Evolutionary conservation across 2,888 invertebrate genomes (phyloP), one percentile per base, ranked within the genome.

Genomic region (Plagodis dolabraria): DNA sequence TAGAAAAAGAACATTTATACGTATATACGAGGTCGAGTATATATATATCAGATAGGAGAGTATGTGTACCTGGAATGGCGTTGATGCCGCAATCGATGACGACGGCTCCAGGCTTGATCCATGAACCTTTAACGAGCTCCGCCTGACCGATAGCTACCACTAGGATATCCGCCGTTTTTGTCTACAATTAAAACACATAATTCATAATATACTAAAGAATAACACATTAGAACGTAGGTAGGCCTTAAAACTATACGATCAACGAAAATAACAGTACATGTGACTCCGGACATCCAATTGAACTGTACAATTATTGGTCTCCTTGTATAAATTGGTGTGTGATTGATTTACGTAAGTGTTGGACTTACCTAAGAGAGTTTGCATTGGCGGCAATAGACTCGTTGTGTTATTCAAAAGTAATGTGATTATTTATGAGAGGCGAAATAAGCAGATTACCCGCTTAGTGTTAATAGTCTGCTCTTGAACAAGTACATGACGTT

Each of bases 71-170:
- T 89, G 96, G 94, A 72, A 98, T 96, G 5, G 97, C 94, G 90
- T 98, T 99, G 72, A 99, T 99, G 47, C 99, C 99, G 87, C 99
- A 99, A 87, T 99, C 99, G 75, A 99, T 99, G 44, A 99, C 99
- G 9, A 99, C 96, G 11, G 99, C 99, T 5, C 99, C 99, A 0
- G 98, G 97, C 87, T 99, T 99, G 70, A 99, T 96, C 99, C 99
- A 99, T 65, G 96, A 96, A 0, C 96, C 98, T 82, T 97, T 97
- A 2, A 99, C 98, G 92, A 98, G 94, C 87, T 98, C 95, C 0
- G 98, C 93, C 72, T 95, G 94, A 0, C 99, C 99, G 75, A 99
- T 98, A 0, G 96, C 99, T 34, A 99, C 99, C n/a, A 99, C 97
- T 53, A 99, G 89, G 77, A 99, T 98, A 82, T 99, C 99, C 7